phyloP scores from a whole-genome alignment of 2,797 vertebrate genomes.

The Luscinia megarhynchos region DNA sequence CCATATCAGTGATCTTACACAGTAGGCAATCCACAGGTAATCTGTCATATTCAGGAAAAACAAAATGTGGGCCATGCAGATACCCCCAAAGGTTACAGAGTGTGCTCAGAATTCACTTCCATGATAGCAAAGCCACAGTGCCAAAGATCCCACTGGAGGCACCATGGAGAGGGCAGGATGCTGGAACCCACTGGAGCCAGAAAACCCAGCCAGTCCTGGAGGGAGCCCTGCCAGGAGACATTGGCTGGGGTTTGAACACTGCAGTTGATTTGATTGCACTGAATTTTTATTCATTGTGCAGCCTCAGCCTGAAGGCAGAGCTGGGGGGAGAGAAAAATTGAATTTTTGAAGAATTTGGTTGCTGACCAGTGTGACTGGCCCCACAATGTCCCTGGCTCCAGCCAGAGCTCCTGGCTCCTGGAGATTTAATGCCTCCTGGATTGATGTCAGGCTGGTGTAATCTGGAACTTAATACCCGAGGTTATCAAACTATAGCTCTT shows the following conservation, averaged over 20 bases:
- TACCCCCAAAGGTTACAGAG: conserved; percentile 50
- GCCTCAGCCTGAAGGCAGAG: neutral
- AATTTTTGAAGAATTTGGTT: neutral
- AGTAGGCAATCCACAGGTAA: conserved; percentile 55
- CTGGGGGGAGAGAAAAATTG: neutral
- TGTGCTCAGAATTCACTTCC: neutral
- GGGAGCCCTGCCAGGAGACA: neutral
- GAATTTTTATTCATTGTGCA: neutral
- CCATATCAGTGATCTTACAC: conserved; percentile 57
- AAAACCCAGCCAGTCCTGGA: neutral
- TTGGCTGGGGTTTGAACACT: neutral
- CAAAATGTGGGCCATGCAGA: conserved; percentile 46
- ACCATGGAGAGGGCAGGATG: neutral
- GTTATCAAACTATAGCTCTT: conserved; percentile 35
- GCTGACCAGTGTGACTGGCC: neutral
- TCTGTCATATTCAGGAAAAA: conserved; percentile 52
- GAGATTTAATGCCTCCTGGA: neutral
- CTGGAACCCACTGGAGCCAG: neutral
- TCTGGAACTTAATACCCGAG: neutral
- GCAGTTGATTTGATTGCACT: neutral
- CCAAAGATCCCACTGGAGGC: neutral
- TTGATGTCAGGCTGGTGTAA: conserved; percentile 23
- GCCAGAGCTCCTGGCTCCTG: neutral
- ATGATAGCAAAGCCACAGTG: neutral
- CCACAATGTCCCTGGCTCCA: neutral